Conservation (phyloP, 1,140 invertebrate species). For the Colletes latitarsis region DNA sequence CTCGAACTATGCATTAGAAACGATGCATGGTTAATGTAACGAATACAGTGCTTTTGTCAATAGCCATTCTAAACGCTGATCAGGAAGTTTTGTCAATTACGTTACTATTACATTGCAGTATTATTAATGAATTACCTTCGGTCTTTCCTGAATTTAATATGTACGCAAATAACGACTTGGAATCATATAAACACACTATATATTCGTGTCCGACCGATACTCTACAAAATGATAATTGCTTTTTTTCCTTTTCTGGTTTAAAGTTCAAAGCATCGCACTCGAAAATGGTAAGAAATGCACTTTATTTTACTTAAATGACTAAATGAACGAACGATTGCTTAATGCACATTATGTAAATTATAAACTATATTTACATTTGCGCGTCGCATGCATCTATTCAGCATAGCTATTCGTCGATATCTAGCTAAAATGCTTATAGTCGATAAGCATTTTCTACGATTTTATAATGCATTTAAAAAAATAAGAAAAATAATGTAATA, state of each 20-base stretch:
- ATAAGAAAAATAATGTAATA: too few relatives aligned
- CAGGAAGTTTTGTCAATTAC: too few relatives aligned
- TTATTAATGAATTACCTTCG: too few relatives aligned
- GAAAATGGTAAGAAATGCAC: background rate
- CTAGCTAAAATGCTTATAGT: too few relatives aligned
- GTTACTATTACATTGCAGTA: too few relatives aligned
- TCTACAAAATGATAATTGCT: background rate
- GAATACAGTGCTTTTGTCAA: background rate
- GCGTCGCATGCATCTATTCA: background rate
- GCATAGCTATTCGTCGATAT: too few relatives aligned
- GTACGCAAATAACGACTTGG: background rate
- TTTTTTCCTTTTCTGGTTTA: background rate
- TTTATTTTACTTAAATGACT: background rate
- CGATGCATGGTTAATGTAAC: background rate
- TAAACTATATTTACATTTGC: background rate
- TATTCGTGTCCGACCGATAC: background rate
- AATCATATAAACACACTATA: background rate
- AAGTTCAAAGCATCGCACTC: background rate
- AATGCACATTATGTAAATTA: background rate
- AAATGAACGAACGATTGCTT: too few relatives aligned
- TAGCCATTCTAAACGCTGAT: background rate
- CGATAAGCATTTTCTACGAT: too few relatives aligned
- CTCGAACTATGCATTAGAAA: conserved; percentile 12
- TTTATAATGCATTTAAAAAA: too few relatives aligned
- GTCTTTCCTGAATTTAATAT: too few relatives aligned